These are phyloP conservation scores for Caenorhabditis imperialis DNA, from an alignment of 2,888 invertebrate genomes.

Conservation along the genomic window DNA sequence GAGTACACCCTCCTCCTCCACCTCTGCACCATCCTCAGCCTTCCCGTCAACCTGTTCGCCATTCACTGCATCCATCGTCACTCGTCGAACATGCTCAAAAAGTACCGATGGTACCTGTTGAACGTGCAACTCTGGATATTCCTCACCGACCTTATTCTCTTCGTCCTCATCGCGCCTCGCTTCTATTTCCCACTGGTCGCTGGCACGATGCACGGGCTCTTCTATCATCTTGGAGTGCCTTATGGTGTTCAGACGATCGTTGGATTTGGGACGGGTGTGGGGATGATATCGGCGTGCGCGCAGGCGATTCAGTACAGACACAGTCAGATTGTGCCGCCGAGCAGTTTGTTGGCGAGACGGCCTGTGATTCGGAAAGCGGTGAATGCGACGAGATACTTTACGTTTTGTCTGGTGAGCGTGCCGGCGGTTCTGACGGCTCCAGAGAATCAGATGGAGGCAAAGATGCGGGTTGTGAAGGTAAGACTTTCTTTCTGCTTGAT, in stretches of 20 bases:
- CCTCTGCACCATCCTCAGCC: constrained; percentile 22
- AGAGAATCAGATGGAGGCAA: constrained; percentile 18
- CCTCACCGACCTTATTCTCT: constrained; percentile 15
- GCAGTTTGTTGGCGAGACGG: constrained; percentile 18
- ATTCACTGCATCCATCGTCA: constrained; percentile 21
- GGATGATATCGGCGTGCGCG: constrained; percentile 33
- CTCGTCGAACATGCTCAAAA: constrained; percentile 18
- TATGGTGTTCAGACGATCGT: constrained; percentile 33
- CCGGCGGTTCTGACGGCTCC: constrained; percentile 31
- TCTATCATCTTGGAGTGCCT: constrained; percentile 23
- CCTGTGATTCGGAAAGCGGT: constrained; percentile 2
- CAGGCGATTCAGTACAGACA: constrained; percentile 37
- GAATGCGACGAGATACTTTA: constrained; percentile 17
- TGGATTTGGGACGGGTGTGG: constrained; percentile 34
- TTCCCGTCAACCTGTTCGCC: constrained; percentile 28
- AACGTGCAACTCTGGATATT: constrained; percentile 37
- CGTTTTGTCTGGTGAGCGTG: constrained; percentile 28
- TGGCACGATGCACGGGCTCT: constrained; percentile 32
- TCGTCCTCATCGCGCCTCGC: constrained; percentile 36
- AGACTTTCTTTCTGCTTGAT: too few species aligned
- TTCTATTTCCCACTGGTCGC: constrained; percentile 36
- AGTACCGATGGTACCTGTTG: constrained; percentile 38
- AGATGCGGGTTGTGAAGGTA: constrained; percentile 17
- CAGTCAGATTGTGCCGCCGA: constrained; percentile 24
- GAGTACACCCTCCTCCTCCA: constrained; percentile 12